phyloP scores from a whole-genome alignment of 2,888 invertebrate species.

The Malachius bipustulatus region DNA sequence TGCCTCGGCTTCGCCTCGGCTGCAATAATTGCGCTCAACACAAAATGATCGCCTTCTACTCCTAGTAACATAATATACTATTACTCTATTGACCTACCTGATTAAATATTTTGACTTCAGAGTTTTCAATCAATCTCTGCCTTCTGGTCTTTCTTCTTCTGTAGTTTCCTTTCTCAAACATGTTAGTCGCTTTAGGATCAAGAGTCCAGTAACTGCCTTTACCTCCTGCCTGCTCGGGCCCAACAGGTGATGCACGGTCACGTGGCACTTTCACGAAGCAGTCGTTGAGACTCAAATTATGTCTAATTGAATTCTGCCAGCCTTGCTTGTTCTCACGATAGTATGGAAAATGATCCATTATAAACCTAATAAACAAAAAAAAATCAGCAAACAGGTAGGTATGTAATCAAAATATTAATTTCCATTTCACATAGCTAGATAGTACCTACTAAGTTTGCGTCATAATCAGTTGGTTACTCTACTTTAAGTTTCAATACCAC shows the following conservation, averaged over 20 bases:
- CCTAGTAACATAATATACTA: no score
- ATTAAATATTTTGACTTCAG: no score
- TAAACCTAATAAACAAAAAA: no score
- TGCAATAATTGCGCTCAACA: no score
- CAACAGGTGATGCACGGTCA: slow-evolving; percentile 41
- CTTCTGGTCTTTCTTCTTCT: slow-evolving; percentile 55
- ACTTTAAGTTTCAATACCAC: no score
- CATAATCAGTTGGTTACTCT: no score
- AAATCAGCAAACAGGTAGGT: background rate
- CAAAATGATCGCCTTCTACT: no score
- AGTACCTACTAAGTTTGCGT: no score
- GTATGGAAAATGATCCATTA: slow-evolving; percentile 75
- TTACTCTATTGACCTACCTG: no score
- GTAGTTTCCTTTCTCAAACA: slow-evolving; percentile 85
- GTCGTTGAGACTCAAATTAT: slow-evolving; percentile 70
- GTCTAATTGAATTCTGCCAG: slow-evolving; percentile 73
- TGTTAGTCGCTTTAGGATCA: slow-evolving; percentile 66
- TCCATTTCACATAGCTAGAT: no score
- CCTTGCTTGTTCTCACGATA: slow-evolving; percentile 74
- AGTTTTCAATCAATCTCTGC: slow-evolving; percentile 38
- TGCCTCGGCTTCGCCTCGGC: no score
- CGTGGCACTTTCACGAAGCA: slow-evolving; percentile 70
- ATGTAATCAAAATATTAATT: no score
- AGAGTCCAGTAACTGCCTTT: slow-evolving; percentile 75
- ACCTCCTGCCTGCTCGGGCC: slow-evolving; percentile 38